phyloP scores from a whole-genome alignment of 2,113 vertebrate species.

The Leuciscus idus region DNA sequence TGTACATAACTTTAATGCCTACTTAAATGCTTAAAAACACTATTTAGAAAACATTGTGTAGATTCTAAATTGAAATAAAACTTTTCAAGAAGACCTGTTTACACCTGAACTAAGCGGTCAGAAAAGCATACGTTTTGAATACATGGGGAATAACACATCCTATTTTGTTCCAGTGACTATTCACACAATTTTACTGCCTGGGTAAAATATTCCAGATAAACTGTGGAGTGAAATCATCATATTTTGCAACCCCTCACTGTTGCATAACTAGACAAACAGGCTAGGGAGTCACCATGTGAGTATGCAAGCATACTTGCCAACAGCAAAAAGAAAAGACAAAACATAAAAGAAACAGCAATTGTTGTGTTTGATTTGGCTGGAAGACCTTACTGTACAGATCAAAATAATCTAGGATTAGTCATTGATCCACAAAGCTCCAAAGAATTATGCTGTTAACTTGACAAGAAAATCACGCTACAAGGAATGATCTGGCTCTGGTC shows the following conservation, averaged over 20 bases:
- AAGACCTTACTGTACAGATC: not conserved
- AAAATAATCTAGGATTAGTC: not conserved
- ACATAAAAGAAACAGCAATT: no score
- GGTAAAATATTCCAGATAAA: not conserved
- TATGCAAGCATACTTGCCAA: not conserved
- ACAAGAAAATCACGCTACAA: not conserved
- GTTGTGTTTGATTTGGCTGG: not conserved
- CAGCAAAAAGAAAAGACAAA: not conserved
- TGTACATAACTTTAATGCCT: no score
- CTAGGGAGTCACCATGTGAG: not conserved
- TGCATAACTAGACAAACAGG: not conserved
- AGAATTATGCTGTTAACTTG: not conserved
- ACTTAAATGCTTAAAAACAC: not conserved
- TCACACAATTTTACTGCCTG: not conserved
- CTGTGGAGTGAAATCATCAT: not conserved
- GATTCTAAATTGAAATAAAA: not conserved
- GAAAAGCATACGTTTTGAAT: not conserved
- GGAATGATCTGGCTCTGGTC: constrained; percentile 6
- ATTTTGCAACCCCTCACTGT: not conserved
- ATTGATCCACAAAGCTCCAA: not conserved
- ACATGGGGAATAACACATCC: not conserved
- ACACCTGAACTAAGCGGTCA: not conserved
- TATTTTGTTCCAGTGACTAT: not conserved
- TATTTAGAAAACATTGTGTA: no score
- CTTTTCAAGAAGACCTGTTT: not conserved